These are phyloP conservation scores for Eupithecia pulchellata DNA, from an alignment of 2,888 invertebrate genomes.

Conservation along the genomic window DNA sequence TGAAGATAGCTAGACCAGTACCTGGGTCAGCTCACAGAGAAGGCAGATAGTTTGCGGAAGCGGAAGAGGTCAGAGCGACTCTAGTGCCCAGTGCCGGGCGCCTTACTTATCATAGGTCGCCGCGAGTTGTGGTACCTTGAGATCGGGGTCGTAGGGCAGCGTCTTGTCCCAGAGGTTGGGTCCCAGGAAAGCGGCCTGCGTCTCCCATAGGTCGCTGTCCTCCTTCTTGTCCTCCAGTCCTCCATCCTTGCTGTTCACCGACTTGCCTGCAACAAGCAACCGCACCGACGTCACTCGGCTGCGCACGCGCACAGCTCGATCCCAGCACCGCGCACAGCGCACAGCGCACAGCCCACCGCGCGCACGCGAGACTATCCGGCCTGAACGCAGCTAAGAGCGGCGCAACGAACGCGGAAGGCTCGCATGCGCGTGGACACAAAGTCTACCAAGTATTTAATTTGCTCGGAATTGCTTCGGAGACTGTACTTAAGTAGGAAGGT, in stretches of 20 bases:
- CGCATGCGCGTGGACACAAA: too few relatives aligned
- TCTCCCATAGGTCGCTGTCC: constrained; percentile 95
- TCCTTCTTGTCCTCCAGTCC: constrained; percentile 90
- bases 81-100: constrained; percentile 75
- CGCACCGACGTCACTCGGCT: constrained; percentile 67
- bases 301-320: constrained; percentile 32
- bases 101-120: too few relatives aligned
- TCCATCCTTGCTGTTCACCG: constrained; percentile 86
- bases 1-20: not conserved
- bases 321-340: constrained; percentile 13
- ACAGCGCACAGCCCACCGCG: not conserved
- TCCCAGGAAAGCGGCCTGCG: constrained; percentile 97
- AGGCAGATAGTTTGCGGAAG: constrained; percentile 23
- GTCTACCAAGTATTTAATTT: too few relatives aligned
- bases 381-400: too few relatives aligned
- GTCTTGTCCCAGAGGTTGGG: constrained; percentile 98
- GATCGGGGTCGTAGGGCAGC: constrained; percentile 95
- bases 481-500: too few relatives aligned
- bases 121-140: too few relatives aligned
- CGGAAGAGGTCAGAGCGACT: constrained; percentile 51
- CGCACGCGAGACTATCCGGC: not conserved
- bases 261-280: constrained; percentile 86
- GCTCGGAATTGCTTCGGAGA: too few relatives aligned
- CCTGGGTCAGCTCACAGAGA: not conserved
- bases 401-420: too few relatives aligned